A percentile compares a stretch with the other conserved stretches of the same genome.
These are phyloP conservation scores for Myotis yumanensis DNA, from an alignment of 2,113 vertebrate genomes.

Conservation along the genomic window DNA sequence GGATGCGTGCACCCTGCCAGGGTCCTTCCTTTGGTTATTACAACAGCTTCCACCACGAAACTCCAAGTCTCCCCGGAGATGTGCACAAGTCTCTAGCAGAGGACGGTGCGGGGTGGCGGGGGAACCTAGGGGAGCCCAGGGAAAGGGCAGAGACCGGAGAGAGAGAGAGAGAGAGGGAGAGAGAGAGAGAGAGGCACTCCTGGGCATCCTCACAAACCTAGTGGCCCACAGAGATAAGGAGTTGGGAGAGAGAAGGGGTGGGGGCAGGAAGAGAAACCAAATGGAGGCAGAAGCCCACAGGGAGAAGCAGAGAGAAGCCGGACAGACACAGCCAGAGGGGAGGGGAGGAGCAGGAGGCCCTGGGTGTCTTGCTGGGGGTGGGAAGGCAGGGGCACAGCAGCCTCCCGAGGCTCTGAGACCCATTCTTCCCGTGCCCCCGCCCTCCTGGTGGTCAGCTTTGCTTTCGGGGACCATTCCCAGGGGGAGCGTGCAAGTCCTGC, in stretches of 20 bases:
- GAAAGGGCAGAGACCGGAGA: background rate
- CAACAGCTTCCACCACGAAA: background rate
- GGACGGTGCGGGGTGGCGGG: background rate
- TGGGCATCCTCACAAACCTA: background rate
- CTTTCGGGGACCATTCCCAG: background rate
- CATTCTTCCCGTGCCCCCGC: accelerated
- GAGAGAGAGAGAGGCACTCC: background rate
- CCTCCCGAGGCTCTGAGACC: accelerated
- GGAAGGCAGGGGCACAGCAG: accelerated
- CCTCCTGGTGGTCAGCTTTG: background rate
- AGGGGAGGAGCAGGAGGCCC: background rate
- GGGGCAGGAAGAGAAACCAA: background rate
- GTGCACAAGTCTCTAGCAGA: background rate
- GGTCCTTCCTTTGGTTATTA: background rate
- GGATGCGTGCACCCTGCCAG: accelerated
- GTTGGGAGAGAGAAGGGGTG: background rate
- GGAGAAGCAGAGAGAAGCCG: background rate
- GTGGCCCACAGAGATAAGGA: background rate
- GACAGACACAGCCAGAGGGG: background rate
- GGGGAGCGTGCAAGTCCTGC: background rate
- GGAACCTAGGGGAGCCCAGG: background rate
- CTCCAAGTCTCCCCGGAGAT: background rate
- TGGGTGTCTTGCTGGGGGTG: accelerated
- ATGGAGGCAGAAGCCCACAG: background rate
- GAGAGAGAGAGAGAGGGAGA: too few relatives aligned